A percentile compares a stretch with the other conserved stretches of the same genome.
Conservation (phyloP, 2,797 vertebrate species). For the Ataeniobius toweri region DNA sequence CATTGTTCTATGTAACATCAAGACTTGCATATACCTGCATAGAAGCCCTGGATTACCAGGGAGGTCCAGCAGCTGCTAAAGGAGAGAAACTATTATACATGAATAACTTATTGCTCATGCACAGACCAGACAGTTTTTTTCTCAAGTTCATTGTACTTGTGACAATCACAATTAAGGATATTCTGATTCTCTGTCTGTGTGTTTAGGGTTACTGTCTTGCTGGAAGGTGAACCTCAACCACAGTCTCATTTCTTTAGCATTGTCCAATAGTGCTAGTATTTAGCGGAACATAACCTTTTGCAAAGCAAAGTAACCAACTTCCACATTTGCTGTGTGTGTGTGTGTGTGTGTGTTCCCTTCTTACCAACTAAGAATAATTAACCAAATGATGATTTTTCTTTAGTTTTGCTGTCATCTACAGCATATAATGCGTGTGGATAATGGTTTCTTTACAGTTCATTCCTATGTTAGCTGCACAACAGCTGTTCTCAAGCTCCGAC, state of each 20-base stretch:
- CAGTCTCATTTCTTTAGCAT: too few relatives aligned
- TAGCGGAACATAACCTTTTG: neutral
- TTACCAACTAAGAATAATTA: neutral
- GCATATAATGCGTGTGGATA: slow-evolving; percentile 14
- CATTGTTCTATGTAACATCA: too few relatives aligned
- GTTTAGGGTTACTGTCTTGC: too few relatives aligned
- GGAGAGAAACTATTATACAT: neutral
- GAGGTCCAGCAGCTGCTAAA: neutral
- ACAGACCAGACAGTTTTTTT: too few relatives aligned
- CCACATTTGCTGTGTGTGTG: neutral
- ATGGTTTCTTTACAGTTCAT: slow-evolving; percentile 11
- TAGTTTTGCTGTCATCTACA: neutral
- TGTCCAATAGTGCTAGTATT: neutral
- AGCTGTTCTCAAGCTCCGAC: slow-evolving; percentile 38
- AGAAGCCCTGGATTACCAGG: neutral
- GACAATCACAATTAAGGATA: too few relatives aligned
- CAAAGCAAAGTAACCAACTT: neutral
- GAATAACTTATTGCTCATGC: too few relatives aligned
- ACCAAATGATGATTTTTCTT: neutral
- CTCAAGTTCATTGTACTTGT: too few relatives aligned
- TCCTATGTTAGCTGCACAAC: slow-evolving; percentile 20
- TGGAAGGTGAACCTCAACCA: too few relatives aligned
- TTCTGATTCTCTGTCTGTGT: too few relatives aligned
- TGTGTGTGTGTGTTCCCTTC: neutral
- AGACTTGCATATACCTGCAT: too few relatives aligned